Evolutionary conservation across 2,888 invertebrate genomes (phyloP).

Genomic region (Euzetes globulus): DNA sequence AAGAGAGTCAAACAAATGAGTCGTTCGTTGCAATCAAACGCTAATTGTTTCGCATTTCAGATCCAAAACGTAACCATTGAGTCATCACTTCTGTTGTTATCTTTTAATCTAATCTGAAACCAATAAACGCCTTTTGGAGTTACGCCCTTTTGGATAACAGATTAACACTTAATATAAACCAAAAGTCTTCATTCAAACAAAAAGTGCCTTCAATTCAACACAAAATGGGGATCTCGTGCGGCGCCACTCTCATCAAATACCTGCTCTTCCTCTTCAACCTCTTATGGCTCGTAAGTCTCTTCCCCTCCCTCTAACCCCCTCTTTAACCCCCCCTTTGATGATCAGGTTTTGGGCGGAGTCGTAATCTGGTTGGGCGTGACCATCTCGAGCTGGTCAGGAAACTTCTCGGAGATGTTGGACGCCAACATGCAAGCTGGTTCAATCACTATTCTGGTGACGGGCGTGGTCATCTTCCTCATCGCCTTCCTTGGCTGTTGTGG

Average conservation of each 20-base stretch:
- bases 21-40: too few species aligned
- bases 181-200: neutral
- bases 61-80: too few species aligned
- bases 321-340: too few species aligned
- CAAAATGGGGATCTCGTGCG: slow-evolving; percentile 11
- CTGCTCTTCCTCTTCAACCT: slow-evolving; percentile 13
- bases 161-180: too few species aligned
- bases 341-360: neutral
- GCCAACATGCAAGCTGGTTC: neutral
- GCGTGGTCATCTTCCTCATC: neutral
- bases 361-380: neutral
- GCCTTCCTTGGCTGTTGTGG: slow-evolving; percentile 16
- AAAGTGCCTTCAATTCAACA: neutral
- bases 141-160: too few species aligned
- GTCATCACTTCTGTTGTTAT: too few species aligned
- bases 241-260: neutral
- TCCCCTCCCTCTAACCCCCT: neutral
- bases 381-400: neutral
- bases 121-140: too few species aligned
- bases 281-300: neutral
- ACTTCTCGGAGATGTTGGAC: neutral
- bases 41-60: too few species aligned
- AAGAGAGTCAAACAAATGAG: too few species aligned
- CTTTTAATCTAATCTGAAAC: too few species aligned
- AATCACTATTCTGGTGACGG: neutral